Evolutionary conservation across 2,797 vertebrate species (phyloP).

Genomic region (Lithobates sylvaticus): DNA sequence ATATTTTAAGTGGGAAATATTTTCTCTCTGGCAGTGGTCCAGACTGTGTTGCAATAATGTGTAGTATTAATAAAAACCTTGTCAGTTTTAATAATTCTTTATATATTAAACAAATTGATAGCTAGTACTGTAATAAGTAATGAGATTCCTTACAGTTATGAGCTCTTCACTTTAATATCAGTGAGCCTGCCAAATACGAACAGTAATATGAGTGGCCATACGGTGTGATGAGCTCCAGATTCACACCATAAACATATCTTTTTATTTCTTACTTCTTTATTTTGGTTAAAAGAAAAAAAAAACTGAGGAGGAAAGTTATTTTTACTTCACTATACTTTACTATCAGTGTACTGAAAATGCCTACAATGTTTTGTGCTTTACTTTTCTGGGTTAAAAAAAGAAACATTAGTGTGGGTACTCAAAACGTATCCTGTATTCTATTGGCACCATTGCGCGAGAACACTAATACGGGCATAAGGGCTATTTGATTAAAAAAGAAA

Average conservation of each 20-base stretch:
- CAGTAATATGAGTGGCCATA: slow-evolving; percentile 39
- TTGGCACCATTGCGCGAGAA: too few relatives aligned
- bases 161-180: slow-evolving; percentile 46
- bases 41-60: slow-evolving; percentile 17
- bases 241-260: slow-evolving; percentile 14
- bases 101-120: slow-evolving; percentile 51
- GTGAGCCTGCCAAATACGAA: slow-evolving; percentile 42
- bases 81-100: slow-evolving; percentile 52
- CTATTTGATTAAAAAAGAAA: too few relatives aligned
- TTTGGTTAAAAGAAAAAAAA: slow-evolving; percentile 19
- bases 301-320: not conserved
- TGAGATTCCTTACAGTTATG: slow-evolving; percentile 45
- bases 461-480: too few relatives aligned
- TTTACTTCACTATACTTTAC: not conserved
- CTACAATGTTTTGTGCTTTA: too few relatives aligned
- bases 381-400: too few relatives aligned
- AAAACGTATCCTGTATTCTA: too few relatives aligned
- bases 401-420: too few relatives aligned
- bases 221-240: slow-evolving; percentile 20
- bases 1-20: slow-evolving; percentile 18
- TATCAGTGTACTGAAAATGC: too few relatives aligned
- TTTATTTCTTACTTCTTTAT: slow-evolving; percentile 31
- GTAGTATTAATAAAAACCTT: slow-evolving; percentile 52
- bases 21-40: slow-evolving; percentile 22
- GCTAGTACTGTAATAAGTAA: slow-evolving; percentile 47